phyloP scores from a whole-genome alignment of 1,140 invertebrate species.

The Bombus superbus region DNA sequence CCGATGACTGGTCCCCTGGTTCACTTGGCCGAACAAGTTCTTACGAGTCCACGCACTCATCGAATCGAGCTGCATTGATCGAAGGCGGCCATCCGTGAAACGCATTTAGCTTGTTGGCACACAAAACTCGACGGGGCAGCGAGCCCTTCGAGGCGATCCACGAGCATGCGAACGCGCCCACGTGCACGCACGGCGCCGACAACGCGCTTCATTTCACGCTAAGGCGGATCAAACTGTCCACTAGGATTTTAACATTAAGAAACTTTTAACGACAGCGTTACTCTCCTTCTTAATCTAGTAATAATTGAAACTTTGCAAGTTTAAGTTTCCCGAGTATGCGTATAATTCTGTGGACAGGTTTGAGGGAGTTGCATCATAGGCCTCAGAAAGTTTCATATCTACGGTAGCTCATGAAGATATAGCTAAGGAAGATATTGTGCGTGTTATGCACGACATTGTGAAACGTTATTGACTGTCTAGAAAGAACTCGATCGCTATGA shows the following conservation, averaged over 20 bases:
- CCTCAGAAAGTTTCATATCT: too few relatives aligned
- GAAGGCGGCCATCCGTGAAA: conserved; percentile 82
- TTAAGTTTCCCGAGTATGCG: not conserved
- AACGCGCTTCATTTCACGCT: conserved; percentile 29
- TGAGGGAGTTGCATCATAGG: too few relatives aligned
- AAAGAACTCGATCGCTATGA: too few relatives aligned
- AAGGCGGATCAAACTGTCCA: conserved; percentile 12
- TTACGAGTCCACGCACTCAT: conserved; percentile 53
- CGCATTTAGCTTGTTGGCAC: conserved; percentile 82
- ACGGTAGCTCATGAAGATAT: too few relatives aligned
- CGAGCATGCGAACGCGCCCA: conserved; percentile 37
- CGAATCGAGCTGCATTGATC: conserved; percentile 73
- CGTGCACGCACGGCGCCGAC: conserved; percentile 8
- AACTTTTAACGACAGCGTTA: not conserved
- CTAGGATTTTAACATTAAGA: not conserved
- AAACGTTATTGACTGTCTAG: too few relatives aligned
- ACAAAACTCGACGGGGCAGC: conserved; percentile 79
- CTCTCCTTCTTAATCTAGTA: not conserved
- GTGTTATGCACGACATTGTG: too few relatives aligned
- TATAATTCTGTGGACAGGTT: too few relatives aligned
- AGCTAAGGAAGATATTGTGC: too few relatives aligned
- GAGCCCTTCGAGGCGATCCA: conserved; percentile 59
- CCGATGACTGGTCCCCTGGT: not conserved
- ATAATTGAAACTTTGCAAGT: not conserved
- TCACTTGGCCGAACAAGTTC: conserved; percentile 32